Evolutionary conservation across 2,113 vertebrate genomes (phyloP), one percentile per base, ranked within the genome.

Genomic region (Vimba vimba): DNA sequence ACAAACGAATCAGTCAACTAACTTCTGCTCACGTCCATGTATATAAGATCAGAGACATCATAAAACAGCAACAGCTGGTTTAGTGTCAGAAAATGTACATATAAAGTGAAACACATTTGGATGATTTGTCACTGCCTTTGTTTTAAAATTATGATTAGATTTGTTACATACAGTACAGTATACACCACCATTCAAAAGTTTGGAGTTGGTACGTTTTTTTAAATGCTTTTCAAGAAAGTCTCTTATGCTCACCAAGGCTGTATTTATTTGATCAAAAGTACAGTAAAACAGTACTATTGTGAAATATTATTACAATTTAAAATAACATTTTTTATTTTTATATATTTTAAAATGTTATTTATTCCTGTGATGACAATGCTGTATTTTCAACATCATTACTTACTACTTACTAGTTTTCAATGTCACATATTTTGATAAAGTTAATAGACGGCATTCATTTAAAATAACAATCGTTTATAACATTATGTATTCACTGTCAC

Each of bases 1-100:
- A 71, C 81, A 83, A 73, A 55, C 64, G 13, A 69, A 68, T 69
- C 7, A 47, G 59, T 64, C 78, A 47, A 9, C 52, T 59, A 15
- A 47, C 23, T 79, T 79, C 33, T 79, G 55, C 77, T 79, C n/a
- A 25, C 10, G n/a, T 66, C 79, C 39, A 27, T 64, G 59, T 47
- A 60, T 17, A 79, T 15, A 64, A 19, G 25, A 62, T 25, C 78
- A 45, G 8, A 64, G 64, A 64, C 15, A 64, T 13, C 8, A 19
- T 80, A 80, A 62, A 39, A 36, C 55, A 59, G 52, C 75, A 79
- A 60, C 11, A 60, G 57, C 77, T 43, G 39, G 59, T 80, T 59
- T 80, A 45, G 55, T 25, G 77, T 79, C 77, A 39, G 55, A 15
- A 64, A 64, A 60, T 62, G 33, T 47, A 47, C 71, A 47, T n/a